phyloP scores from a whole-genome alignment of 2,113 vertebrate genomes.

The Macrotis lagotis region DNA sequence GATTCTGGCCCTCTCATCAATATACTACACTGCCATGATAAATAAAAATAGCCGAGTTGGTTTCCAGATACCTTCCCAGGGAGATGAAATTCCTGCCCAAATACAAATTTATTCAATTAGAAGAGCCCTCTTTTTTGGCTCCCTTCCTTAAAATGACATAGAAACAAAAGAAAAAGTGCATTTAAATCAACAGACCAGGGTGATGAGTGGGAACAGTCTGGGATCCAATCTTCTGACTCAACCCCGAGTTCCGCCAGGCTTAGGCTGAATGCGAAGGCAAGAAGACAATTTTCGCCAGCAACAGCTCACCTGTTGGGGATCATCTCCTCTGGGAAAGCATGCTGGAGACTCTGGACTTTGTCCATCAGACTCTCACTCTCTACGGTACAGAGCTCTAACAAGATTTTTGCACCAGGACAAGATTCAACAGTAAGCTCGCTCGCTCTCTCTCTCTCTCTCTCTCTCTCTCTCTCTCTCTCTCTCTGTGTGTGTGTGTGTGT shows the following conservation, averaged over 20 bases:
- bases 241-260: slow-evolving; percentile 68
- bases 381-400: neutral
- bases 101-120: slow-evolving; percentile 82
- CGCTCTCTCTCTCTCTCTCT: no score
- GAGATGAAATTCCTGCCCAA: slow-evolving; percentile 79
- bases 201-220: slow-evolving; percentile 72
- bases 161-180: slow-evolving; percentile 65
- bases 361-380: slow-evolving; percentile 65
- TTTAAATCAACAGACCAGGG: slow-evolving; percentile 66
- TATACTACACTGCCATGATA: slow-evolving; percentile 80
- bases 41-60: slow-evolving; percentile 82
- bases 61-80: slow-evolving; percentile 78
- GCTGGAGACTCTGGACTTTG: slow-evolving; percentile 61
- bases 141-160: slow-evolving; percentile 57
- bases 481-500: no score
- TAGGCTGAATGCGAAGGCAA: slow-evolving; percentile 71
- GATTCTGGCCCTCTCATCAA: slow-evolving; percentile 80
- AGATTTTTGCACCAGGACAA: neutral
- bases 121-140: slow-evolving; percentile 64
- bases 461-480: no score
- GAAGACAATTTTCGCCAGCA: slow-evolving; percentile 79
- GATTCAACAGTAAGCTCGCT: neutral
- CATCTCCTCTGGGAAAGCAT: slow-evolving; percentile 62
- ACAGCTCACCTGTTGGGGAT: slow-evolving; percentile 70
- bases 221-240: slow-evolving; percentile 73